Base-by-base conservation (phyloP, 2,888 invertebrate species). In the Scaptomyza tumidula region DNA sequence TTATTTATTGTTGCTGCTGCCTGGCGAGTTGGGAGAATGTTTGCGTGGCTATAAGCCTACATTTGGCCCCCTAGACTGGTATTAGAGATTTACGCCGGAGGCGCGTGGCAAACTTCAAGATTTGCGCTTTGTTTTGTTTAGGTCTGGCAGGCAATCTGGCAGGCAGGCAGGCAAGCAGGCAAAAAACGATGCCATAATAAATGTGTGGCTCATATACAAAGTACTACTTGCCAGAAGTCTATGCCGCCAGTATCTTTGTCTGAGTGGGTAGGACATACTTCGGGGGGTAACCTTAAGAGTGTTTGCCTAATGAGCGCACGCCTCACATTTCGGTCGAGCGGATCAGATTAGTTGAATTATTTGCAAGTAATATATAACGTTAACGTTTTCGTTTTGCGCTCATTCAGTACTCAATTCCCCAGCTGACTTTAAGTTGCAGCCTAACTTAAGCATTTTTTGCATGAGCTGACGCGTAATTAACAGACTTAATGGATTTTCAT, bases 261-360 rank as follows among this genome's bases (percentile, higher is more conserved):
- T 44, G 29, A 29, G 56, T 16, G 6, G 39, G 5, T n/a, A 27
- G 11, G 16, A 11, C 33, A 48, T 33, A 4, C 3, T 14, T 3
- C 1, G 39, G 27, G 39, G 27, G 59, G 54, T 14, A 64, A 44
- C 37, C 43, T 48, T 45, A n/a, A 46, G 50, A 56, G 68, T 69
- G 64, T 64, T 53, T 39, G 65, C 46, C 69, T 87, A 86, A 85
- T 87, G 87, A 85, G 85, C 83, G 59, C 77, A 82, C 82, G 87
- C 85, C 82, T 82, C 77, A 71, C 85, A 84, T 81, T 86, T 66
- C 77, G 48, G 50, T 50, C 56, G 49, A 56, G 46, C 70, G 73
- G 70, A 71, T 75, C 70, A 77, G 88, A 86, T 89, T 89, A 90
- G 78, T 81, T 78, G 84, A 86, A 81, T 85, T 88, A 89, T 88